Evolutionary conservation across 2,888 invertebrate species (phyloP), one percentile per base, ranked within the genome.

Genomic region (Coenonympha arcania): DNA sequence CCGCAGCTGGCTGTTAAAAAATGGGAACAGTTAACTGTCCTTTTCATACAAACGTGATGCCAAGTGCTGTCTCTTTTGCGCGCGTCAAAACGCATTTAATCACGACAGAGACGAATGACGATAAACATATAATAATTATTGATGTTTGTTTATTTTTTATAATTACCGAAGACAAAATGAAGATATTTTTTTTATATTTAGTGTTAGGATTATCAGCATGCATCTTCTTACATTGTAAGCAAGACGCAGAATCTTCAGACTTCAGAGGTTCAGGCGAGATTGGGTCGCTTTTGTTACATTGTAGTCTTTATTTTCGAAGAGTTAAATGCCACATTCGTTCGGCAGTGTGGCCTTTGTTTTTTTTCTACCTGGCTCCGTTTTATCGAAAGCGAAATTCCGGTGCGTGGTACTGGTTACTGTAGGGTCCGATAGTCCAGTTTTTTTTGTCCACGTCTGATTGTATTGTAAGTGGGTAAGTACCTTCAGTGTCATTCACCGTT

Each of bases 1-100:
- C 54, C 76, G 83, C 85, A 85, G 85, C 85, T 85, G 85, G 76
- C 72, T 73, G 63, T 68, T 72, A 75, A 83, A 84, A 85, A 82
- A 80, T 78, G 74, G 69, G 74, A 68, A 73, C 79, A 76, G 76
- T 75, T 79, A 78, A 67, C 78, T 76, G 75, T 75, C 72, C 66
- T 69, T 65, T 71, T 72, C 76, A 69, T 73, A 71, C 68, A 70
- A 60, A 65, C 65, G 59, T 65, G 62, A 66, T 58, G 60, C 58
- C 50, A 55, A 52, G 50, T 48, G 62, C 61, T 62, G 64, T 76
- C 80, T 71, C 71, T 75, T 65, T 83, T 73, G 57, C 73, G 62
- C 82, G 56, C 59, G 42, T 58, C 59, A 62, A 57, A 55, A 62
- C 24, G 24, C 33, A 33, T 26, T 41, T 31, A 47, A 57, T 55